phyloP scores from a whole-genome alignment of 2,888 invertebrate genomes.

The Hyposoter didymator region DNA sequence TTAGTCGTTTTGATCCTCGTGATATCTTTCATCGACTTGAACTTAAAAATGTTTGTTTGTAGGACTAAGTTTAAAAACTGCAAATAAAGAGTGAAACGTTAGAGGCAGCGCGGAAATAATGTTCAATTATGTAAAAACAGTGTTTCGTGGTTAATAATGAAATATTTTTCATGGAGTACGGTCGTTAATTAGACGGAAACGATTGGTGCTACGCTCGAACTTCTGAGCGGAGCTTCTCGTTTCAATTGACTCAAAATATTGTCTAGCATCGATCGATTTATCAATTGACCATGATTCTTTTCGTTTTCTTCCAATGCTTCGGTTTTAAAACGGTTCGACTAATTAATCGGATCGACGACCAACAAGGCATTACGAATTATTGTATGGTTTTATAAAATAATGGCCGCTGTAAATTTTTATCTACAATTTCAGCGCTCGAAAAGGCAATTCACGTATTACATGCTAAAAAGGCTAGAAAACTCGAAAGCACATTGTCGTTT shows the following conservation, averaged over 20 bases:
- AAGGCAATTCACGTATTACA: slow-evolving; percentile 65
- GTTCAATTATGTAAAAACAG: slow-evolving; percentile 30
- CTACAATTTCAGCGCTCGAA: slow-evolving; percentile 47
- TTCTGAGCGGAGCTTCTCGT: slow-evolving; percentile 11
- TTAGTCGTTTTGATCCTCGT: slow-evolving; percentile 75
- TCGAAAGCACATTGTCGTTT: slow-evolving; percentile 78
- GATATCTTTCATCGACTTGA: slow-evolving; percentile 49
- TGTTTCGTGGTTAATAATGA: slow-evolving; percentile 1
- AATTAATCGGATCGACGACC: slow-evolving; percentile 39
- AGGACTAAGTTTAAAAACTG: slow-evolving; percentile 58
- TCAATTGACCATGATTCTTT: neutral
- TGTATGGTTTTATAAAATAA: slow-evolving; percentile 58
- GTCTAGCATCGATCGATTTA: slow-evolving; percentile 2
- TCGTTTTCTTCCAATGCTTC: slow-evolving; percentile 26
- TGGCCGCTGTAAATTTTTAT: slow-evolving; percentile 50
- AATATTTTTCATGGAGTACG: neutral
- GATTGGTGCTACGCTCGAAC: neutral
- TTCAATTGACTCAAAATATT: neutral
- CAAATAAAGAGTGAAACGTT: slow-evolving; percentile 34
- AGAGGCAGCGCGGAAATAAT: slow-evolving; percentile 39
- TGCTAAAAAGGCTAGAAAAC: slow-evolving; percentile 74
- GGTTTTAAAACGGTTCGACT: slow-evolving; percentile 21
- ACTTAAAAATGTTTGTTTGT: slow-evolving; percentile 48
- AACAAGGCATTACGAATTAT: slow-evolving; percentile 57
- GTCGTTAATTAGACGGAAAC: slow-evolving; percentile 10